Evolutionary conservation across 2,113 vertebrate genomes (phyloP), one percentile per base, ranked within the genome.

Genomic region (Embiotoca jacksoni): DNA sequence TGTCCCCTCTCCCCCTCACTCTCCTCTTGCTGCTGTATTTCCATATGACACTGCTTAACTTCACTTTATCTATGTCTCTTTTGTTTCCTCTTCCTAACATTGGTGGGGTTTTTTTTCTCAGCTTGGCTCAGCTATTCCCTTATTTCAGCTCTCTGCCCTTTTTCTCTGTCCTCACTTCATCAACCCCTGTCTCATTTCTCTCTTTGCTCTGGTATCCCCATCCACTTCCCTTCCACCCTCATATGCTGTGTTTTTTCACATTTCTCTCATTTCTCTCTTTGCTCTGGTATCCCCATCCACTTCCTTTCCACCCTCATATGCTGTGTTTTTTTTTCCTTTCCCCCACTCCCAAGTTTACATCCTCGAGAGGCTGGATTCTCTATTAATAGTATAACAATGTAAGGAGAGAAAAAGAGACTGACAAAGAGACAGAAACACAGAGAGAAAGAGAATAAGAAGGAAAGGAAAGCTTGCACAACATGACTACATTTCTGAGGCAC

Each of bases 381-480:
- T 91, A 89, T 91, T 88, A 91, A 91, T 91, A 92, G 83, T 66
- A 72, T 31, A 44, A 50, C 41, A 36, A n/a, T 39, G 39, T 47
- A 79, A 69, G 60, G 39, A 63, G 61, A 10, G 36, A 23, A 23
- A 52, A n/a, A 46, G n/a, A 46, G 16, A 7, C 14, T 47, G 33
- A 15, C 8, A 69, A 5, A 15, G 46, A 69, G 50, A 13, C 37
- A 31, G 41, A 54, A 53, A 50, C 4, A 47, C 14, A 44, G 4
- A 52, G 49, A 14, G 16, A 59, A 10, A 31, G 16, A 4, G 23
- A 23, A 23, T 23, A 23, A 23, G 33, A 52, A 37, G 31, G 60
- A 37, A 56, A 68, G 23, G 8, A 44, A 35, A 54, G 39, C 30
- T 57, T 88, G 54, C 55, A 73, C 15, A 32, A 13, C 50, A 74